Evolutionary conservation across 2,113 vertebrate genomes (phyloP).

Genomic region (Tetraodon nigroviridis): DNA sequence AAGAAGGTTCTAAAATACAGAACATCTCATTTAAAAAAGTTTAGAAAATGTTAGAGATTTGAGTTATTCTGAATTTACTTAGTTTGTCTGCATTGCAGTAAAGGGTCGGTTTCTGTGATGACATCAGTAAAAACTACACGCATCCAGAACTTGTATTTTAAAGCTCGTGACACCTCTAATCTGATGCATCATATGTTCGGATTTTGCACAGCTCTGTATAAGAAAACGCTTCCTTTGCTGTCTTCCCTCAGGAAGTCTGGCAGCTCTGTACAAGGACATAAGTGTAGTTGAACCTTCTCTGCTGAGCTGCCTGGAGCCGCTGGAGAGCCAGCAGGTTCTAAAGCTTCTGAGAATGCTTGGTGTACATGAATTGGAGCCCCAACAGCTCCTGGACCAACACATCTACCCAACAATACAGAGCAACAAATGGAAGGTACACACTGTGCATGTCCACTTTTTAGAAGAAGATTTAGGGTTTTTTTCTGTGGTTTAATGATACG

Average conservation of each 20-base stretch:
- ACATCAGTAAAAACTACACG: no score
- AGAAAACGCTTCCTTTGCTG: neutral
- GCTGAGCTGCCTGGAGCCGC: conserved; percentile 67
- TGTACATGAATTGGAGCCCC: conserved; percentile 73
- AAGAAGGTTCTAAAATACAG: no score
- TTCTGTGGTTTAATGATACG: neutral
- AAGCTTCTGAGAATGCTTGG: conserved; percentile 73
- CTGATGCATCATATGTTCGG: no score
- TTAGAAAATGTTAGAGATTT: no score
- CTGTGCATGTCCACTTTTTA: neutral
- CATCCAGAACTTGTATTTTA: no score
- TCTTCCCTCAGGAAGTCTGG: conserved; percentile 50
- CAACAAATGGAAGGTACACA: conserved; percentile 70
- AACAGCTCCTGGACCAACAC: conserved; percentile 73
- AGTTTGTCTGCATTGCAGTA: no score
- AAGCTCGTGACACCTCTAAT: no score
- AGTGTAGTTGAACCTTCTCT: conserved; percentile 66
- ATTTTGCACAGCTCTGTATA: no score
- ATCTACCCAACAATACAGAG: conserved; percentile 70
- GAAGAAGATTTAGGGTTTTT: no score
- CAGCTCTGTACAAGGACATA: conserved; percentile 69
- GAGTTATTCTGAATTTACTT: no score
- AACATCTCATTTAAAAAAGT: neutral
- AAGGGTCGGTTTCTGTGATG: no score
- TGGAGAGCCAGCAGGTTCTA: conserved; percentile 73